Conservation (phyloP, 1,140 invertebrate species). For the Parapsyche elsis region DNA sequence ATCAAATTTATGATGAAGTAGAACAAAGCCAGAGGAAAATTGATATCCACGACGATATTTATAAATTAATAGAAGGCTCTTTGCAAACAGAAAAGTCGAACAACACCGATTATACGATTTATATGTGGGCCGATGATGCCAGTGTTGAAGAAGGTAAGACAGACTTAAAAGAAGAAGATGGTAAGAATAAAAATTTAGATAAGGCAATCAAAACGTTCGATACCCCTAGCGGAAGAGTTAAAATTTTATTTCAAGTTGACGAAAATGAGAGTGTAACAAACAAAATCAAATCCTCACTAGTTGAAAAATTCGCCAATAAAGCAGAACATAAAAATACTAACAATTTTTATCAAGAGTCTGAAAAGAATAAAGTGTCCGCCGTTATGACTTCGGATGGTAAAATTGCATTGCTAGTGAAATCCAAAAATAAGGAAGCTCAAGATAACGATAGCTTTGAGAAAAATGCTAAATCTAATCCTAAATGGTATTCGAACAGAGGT, state of each 20-base stretch:
- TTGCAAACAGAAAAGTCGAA: not conserved
- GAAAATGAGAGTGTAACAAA: constrained; percentile 46
- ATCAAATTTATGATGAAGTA: constrained; percentile 14
- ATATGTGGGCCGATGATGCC: constrained; percentile 40
- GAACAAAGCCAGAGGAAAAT: not conserved
- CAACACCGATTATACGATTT: constrained; percentile 25
- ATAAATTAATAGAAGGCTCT: constrained; percentile 9
- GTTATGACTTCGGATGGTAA: constrained; percentile 54
- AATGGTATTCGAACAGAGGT: not conserved
- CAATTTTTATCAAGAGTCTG: constrained; percentile 50
- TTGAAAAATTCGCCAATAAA: constrained; percentile 18
- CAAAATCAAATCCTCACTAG: constrained; percentile 7
- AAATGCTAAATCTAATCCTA: constrained; percentile 15
- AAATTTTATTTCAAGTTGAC: constrained; percentile 52
- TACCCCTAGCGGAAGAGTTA: constrained; percentile 51
- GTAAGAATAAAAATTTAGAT: constrained; percentile 37
- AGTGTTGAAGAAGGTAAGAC: not conserved
- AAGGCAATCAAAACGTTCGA: constrained; percentile 54
- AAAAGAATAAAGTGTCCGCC: constrained; percentile 53
- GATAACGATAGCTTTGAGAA: constrained; percentile 37
- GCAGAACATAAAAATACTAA: constrained; percentile 40
- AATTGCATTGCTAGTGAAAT: constrained; percentile 52
- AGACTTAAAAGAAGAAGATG: constrained; percentile 3
- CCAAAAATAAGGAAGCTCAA: constrained; percentile 39
- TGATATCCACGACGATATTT: constrained; percentile 18